phyloP scores from a whole-genome alignment of 2,113 vertebrate species.

The Chaetops frenatus region DNA sequence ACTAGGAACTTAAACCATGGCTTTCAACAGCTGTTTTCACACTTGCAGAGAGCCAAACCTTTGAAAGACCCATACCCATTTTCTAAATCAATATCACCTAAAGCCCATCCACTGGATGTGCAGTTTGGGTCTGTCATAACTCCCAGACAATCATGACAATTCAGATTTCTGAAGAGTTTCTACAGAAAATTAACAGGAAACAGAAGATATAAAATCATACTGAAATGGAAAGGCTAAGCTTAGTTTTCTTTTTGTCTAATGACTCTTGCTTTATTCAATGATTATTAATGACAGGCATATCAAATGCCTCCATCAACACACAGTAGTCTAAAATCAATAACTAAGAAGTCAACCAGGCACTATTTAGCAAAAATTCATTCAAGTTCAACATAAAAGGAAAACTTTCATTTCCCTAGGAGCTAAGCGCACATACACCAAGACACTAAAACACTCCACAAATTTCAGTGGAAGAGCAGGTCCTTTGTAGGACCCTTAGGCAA shows the following conservation, averaged over 20 bases:
- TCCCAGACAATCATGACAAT: not conserved
- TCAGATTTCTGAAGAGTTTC: not conserved
- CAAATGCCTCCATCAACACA: not conserved
- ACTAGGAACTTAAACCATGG: not conserved
- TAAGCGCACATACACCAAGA: not conserved
- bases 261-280: not conserved
- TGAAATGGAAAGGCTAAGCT: not conserved
- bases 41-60: not conserved
- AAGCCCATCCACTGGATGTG: not conserved
- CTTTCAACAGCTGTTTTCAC: not conserved
- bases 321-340: not conserved
- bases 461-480: not conserved
- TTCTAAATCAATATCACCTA: not conserved
- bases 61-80: not conserved
- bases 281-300: not conserved
- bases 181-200: not conserved
- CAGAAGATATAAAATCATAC: not conserved
- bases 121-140: not conserved
- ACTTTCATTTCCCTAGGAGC: not conserved
- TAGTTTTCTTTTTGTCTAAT: not conserved
- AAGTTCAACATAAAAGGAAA: not conserved
- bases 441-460: not conserved
- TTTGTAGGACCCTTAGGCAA: not conserved
- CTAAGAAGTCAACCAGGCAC: not conserved
- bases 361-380: not conserved